Evolutionary conservation across 2,113 vertebrate genomes (phyloP), one percentile per base, ranked within the genome.

Genomic region (Puma concolor): DNA sequence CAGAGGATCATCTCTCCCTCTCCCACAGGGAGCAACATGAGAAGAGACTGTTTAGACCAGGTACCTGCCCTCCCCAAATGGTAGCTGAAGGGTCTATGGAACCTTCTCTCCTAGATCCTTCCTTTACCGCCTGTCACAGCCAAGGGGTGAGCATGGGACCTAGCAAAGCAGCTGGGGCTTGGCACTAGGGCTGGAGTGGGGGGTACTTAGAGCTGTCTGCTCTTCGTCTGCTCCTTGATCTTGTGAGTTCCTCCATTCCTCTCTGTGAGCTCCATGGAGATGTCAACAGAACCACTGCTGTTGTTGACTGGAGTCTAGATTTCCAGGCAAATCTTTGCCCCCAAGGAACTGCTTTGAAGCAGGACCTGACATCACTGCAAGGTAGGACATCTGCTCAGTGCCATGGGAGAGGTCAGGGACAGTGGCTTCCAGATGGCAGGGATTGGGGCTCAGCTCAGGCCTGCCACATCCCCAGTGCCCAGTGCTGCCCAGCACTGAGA

Each of bases 201-300:
- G 60, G 60, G 41, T 5, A 7, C 60, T 9, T 5, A 31, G 41
- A n/a, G 88, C 77, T 57, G 60, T 23, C 33, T 25, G 80, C 64
- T 36, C 13, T 54, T 0, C 25, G 60, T 4, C 57, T 2, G 52
- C 67, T 38, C 36, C 52, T n/a, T 0, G 4, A 15, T 2, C 44
- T 57, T 1, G 31, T 36, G 57, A 3, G 38, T 7, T 0, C 14
- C 33, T 33, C 66, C 0, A 0, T 2, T 25, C 15, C 52, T 38
- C 50, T 60, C 69, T 33, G 31, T 4, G 12, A 76, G 82, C 57
- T 41, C 72, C 63, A 3, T 0, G 17, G 19, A 14, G 1, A 0
- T 1, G 52, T 38, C 52, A 1, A 7, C 89, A 66, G 63, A 71
- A 85, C 16, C 1, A 6, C 29, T 36, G 50, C 27, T 27, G 4